These are phyloP conservation scores for Orchesella flavescens DNA, from an alignment of 2,888 invertebrate species.

Conservation along the genomic window DNA sequence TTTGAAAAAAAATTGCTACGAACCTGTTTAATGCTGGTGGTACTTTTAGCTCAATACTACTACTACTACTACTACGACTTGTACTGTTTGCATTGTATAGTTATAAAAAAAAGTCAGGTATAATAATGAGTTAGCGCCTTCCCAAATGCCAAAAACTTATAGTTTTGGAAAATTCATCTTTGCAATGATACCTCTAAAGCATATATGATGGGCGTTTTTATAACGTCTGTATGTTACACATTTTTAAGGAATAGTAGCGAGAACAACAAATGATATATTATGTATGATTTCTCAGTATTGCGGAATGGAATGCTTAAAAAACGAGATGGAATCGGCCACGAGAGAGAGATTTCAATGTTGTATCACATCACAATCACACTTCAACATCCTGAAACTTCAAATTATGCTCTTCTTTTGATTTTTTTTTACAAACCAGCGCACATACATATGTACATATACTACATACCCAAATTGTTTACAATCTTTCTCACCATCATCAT, in stretches of 20 bases:
- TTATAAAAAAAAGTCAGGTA: conserved; percentile 8
- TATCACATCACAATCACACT: not conserved
- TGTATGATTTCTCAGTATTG: no score
- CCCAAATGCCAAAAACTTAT: conserved; percentile 30
- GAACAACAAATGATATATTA: no score
- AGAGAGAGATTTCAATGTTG: no score
- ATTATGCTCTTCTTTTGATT: not conserved
- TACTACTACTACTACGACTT: not conserved
- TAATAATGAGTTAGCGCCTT: conserved; percentile 36
- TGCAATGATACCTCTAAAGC: not conserved
- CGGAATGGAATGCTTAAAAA: not conserved
- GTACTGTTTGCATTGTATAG: not conserved
- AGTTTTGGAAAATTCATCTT: conserved; percentile 33
- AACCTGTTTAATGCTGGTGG: not conserved
- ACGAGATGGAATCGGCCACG: no score
- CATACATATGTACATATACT: not conserved
- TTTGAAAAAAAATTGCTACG: not conserved
- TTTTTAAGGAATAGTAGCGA: conserved; percentile 26
- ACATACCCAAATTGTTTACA: not conserved
- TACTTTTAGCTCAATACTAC: not conserved
- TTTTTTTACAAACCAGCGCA: not conserved
- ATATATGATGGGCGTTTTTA: conserved; percentile 5
- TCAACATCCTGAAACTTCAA: not conserved
- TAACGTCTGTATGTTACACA: conserved; percentile 5
- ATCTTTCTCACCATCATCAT: not conserved